Base-by-base conservation (phyloP, 2,113 vertebrate genomes). In the Pyrgilauda ruficollis region DNA sequence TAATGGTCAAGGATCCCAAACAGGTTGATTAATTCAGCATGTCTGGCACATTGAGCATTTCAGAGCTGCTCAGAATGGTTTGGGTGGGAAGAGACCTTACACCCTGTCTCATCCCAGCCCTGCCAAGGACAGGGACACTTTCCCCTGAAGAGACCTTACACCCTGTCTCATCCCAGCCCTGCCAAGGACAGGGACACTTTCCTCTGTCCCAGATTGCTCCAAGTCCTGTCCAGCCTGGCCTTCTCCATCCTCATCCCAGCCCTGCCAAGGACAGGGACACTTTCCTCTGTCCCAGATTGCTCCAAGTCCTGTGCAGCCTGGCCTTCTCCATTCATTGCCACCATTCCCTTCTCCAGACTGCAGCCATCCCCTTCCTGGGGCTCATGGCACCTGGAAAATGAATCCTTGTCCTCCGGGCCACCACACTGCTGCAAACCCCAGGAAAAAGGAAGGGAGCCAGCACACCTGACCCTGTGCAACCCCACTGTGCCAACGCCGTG, bases 381-480 rank as follows among this genome's bases (percentile, higher is more conserved):
- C 41, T 19, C 28, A 0, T 3, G 73, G 15, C 72, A 55, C 44
- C 31, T 30, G 7, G 12, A 6, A 22, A 23, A 31, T 0, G 47
- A 31, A 26, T 5, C 23, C 31, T 49, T 44, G 27, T 35, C 67
- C 47, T 63, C 59, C 26, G 19, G 7, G 30, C 26, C 10, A 8
- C 24, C 21, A 0, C 5, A 15, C 41, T 33, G 22, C 7, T 3
- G 1, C 2, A 37, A 59, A 44, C 10, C 2, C 15, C 7, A 5
- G 33, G 56, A 10, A 35, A 46, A 50, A 6, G 18, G 2, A 1
- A n/a, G 27, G 62, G 39, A 46, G 28, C 6, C 13, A 12, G 37
- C 6, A 0, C 20, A 9, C 2, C 0, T 6, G 33, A 5, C 53
- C 55, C 43, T 44, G 61, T 14, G 0, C 2, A 6, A 5, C 24